Conservation (phyloP, 2,113 vertebrate species). For the Polypterus bichir region DNA sequence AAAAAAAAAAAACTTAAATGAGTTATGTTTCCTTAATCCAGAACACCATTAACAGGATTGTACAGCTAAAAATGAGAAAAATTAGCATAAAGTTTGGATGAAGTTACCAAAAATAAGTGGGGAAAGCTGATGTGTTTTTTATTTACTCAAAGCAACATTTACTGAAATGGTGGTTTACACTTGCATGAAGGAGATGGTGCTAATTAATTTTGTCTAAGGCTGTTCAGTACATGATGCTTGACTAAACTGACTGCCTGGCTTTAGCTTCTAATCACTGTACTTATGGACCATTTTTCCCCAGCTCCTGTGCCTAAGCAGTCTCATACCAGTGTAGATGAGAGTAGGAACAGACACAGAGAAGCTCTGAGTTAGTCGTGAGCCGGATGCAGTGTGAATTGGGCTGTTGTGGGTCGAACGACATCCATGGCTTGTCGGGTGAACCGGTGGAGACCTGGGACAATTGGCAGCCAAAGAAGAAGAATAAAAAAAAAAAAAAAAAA, state of each 20-base stretch:
- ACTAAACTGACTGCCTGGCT: constrained; percentile 66
- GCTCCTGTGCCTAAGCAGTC: constrained; percentile 62
- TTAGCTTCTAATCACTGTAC: constrained; percentile 39
- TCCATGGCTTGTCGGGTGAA: constrained; percentile 81
- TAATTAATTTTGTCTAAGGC: no score
- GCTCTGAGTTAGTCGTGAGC: constrained; percentile 98
- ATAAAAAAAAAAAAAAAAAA: constrained; percentile 24
- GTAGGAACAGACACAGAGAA: constrained; percentile 99
- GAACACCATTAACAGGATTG: constrained; percentile 49
- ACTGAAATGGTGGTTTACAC: not conserved
- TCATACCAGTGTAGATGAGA: constrained; percentile 98
- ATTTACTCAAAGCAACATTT: no score
- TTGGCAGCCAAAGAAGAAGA: constrained; percentile 58
- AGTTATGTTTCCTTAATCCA: constrained; percentile 63
- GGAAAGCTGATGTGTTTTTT: not conserved
- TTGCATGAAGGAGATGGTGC: no score
- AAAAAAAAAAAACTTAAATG: constrained; percentile 6
- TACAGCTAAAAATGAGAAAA: constrained; percentile 55
- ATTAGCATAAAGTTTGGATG: not conserved
- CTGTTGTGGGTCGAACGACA: constrained; percentile 99
- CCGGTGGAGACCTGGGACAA: constrained; percentile 89
- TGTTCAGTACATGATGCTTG: constrained; percentile 40
- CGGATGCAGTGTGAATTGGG: constrained; percentile 92
- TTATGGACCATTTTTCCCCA: constrained; percentile 54
- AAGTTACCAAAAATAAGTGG: no score